Evolutionary conservation across 2,888 invertebrate genomes (phyloP), one percentile per base, ranked within the genome.

Genomic region (Catocala fraxini): DNA sequence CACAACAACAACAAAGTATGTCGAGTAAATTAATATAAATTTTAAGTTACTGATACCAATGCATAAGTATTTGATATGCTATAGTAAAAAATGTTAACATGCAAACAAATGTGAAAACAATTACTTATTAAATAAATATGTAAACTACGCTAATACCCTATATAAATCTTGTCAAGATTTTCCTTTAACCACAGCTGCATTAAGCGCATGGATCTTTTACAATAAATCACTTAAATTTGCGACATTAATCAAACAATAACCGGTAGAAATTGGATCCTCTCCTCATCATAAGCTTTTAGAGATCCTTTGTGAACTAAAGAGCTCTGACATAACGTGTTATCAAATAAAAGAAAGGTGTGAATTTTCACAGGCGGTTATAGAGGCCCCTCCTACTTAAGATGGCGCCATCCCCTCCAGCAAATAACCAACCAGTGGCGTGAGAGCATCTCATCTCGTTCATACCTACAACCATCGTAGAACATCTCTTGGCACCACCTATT

Each of bases 311-410:
- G 87, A 85, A 84, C 86, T 88, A 89, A 92, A 93, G 91, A 90
- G 89, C 89, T 86, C 91, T 91, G 91, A 92, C 89, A 92, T 92
- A 92, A 92, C 89, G 89, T 89, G 90, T 91, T 93, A 93, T 90
- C 94, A 93, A 93, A 93, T 93, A 93, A 92, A 93, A 92, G 93
- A 93, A 94, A 93, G 94, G 94, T 94, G 94, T 93, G 92, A 94
- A 93, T 91, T 91, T 92, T 94, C 93, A 88, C 94, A 93, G 91
- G 87, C 89, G 85, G 84, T 80, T 80, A 81, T 73, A 51, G 80
- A 83, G 70, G 91, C 94, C 82, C 91, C 94, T 86, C 93, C 94
- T 86, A 84, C 90, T 87, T 84, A 93, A 92, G 89, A 94, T 93
- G 93, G 94, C 92, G 92, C 83, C 80, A 86, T 87, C 91, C 93